A percentile compares a stretch with the other conserved stretches of the same genome.
Conservation (phyloP, 2,888 invertebrate species). For the Drosophila pseudotalamancana region DNA sequence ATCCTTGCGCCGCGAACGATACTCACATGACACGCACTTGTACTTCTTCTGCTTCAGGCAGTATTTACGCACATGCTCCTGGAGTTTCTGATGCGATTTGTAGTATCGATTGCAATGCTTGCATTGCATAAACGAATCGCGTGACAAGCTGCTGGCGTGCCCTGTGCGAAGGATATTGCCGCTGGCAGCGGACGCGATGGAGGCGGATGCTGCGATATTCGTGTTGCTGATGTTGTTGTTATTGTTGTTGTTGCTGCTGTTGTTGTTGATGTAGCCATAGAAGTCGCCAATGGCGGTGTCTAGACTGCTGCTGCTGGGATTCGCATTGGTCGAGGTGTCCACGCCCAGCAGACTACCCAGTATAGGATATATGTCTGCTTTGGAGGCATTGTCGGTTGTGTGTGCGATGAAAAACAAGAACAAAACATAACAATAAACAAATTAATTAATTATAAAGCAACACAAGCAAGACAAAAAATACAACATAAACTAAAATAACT, state of each 20-base stretch:
- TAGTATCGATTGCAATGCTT: slow-evolving; percentile 83
- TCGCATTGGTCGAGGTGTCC: slow-evolving; percentile 72
- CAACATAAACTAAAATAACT: slow-evolving; percentile 33
- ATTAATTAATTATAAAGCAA: slow-evolving; percentile 33
- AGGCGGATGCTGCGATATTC: slow-evolving; percentile 15
- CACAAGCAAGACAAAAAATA: slow-evolving; percentile 17
- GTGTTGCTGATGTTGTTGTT: slow-evolving; percentile 19
- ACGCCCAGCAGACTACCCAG: slow-evolving; percentile 83
- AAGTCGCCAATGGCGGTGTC: slow-evolving; percentile 58
- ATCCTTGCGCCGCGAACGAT: slow-evolving; percentile 84
- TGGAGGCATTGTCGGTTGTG: not conserved
- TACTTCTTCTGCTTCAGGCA: slow-evolving; percentile 84
- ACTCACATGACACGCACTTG: slow-evolving; percentile 83
- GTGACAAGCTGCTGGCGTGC: slow-evolving; percentile 38
- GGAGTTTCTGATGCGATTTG: slow-evolving; percentile 81
- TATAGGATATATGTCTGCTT: slow-evolving; percentile 83
- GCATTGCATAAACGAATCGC: slow-evolving; percentile 81
- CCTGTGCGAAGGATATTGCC: slow-evolving; percentile 15
- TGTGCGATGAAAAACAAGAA: slow-evolving; percentile 46
- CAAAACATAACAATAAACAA: slow-evolving; percentile 50
- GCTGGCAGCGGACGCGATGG: slow-evolving; percentile 9
- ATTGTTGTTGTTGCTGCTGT: slow-evolving; percentile 30
- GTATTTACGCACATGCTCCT: slow-evolving; percentile 83
- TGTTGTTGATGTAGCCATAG: slow-evolving; percentile 69
- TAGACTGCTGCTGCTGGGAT: slow-evolving; percentile 42